These are phyloP conservation scores for Agrypnia vestita DNA, from an alignment of 1,140 invertebrate genomes.

Conservation along the genomic window DNA sequence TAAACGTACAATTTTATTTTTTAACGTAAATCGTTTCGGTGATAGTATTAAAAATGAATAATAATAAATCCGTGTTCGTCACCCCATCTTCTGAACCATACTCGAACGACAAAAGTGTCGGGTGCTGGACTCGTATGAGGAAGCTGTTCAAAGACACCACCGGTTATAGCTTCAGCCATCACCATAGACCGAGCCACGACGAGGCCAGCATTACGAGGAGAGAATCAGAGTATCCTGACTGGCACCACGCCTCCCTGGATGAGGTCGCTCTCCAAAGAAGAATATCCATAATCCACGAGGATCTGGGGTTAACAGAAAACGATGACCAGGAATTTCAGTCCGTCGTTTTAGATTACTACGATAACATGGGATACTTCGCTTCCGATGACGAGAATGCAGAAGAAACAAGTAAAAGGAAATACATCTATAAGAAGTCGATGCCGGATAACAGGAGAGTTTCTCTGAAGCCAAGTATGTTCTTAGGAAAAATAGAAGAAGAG, in stretches of 20 bases:
- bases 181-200: background rate
- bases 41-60: too few species aligned
- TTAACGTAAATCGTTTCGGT: too few species aligned
- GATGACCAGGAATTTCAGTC: constrained; percentile 36
- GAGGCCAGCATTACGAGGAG: background rate
- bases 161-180: constrained; percentile 26
- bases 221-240: constrained; percentile 11
- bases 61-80: too few species aligned
- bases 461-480: constrained; percentile 49
- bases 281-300: constrained; percentile 27
- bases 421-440: constrained; percentile 53
- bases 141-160: constrained; percentile 56
- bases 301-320: background rate
- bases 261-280: constrained; percentile 35
- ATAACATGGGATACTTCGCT: constrained; percentile 56
- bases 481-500: constrained; percentile 54
- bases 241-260: constrained; percentile 1
- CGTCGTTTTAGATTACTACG: constrained; percentile 35
- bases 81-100: background rate
- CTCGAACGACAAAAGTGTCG: constrained; percentile 12
- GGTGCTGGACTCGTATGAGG: constrained; percentile 50
- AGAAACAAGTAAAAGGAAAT: constrained; percentile 19
- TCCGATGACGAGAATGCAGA: constrained; percentile 31
- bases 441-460: constrained; percentile 57
- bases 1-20: too few species aligned